Conservation (phyloP, 2,888 invertebrate genomes). For the Hypomecis punctinalis region DNA sequence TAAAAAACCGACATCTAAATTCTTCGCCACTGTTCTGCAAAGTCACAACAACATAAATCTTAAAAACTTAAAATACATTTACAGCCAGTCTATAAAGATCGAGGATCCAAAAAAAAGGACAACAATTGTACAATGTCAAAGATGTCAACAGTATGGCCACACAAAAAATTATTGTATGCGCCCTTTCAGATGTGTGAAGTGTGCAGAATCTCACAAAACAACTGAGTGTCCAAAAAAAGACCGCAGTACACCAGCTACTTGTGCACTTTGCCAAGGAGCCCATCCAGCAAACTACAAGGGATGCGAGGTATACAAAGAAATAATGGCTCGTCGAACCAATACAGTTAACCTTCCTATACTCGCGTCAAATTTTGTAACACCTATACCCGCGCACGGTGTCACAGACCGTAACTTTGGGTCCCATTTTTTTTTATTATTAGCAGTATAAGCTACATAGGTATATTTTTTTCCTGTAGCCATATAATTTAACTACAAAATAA, state of each 20-base stretch:
- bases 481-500: no score
- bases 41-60: not conserved
- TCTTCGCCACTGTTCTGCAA: not conserved
- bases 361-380: no score
- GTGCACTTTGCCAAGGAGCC: slow-evolving; percentile 36
- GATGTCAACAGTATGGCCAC: slow-evolving; percentile 45
- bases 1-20: slow-evolving; percentile 41
- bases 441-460: no score
- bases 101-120: not conserved
- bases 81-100: not conserved
- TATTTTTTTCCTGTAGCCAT: no score
- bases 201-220: not conserved
- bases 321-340: slow-evolving; percentile 3
- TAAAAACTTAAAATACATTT: not conserved
- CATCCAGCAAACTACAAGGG: slow-evolving; percentile 35
- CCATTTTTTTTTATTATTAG: no score
- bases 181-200: not conserved
- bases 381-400: no score
- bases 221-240: not conserved
- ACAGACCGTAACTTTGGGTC: no score
- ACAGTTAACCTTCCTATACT: no score
- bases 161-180: slow-evolving; percentile 9
- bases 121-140: slow-evolving; percentile 26
- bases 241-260: slow-evolving; percentile 10
- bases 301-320: slow-evolving; percentile 13